These are phyloP conservation scores for Isurus oxyrinchus DNA, from an alignment of 2,113 vertebrate genomes.

Conservation along the genomic window DNA sequence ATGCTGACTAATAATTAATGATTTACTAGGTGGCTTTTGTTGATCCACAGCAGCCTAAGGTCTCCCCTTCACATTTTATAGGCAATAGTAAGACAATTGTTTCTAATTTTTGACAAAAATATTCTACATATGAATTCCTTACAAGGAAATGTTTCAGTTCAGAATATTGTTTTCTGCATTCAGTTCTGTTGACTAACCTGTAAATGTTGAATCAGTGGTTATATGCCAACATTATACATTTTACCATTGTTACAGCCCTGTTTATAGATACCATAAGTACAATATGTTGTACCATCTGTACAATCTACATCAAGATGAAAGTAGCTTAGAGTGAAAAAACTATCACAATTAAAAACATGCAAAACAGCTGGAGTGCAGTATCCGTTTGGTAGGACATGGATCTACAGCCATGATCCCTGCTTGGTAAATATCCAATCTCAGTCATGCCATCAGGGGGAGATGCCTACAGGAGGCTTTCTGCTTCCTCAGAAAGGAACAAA, in stretches of 20 bases:
- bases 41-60: neutral
- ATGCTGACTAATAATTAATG: neutral
- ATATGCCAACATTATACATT: neutral
- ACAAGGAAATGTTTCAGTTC: neutral
- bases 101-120: neutral
- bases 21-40: neutral
- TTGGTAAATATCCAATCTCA: neutral
- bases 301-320: neutral
- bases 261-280: neutral
- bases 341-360: neutral
- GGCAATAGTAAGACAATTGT: neutral
- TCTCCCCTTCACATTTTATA: neutral
- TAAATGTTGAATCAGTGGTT: neutral
- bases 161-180: neutral
- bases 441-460: neutral
- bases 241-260: neutral
- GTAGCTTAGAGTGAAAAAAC: neutral
- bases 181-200: neutral
- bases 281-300: neutral
- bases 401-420: neutral
- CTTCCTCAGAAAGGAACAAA: constrained; percentile 23
- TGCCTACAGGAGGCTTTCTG: neutral
- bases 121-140: neutral
- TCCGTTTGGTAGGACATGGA: neutral
- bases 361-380: neutral